phyloP scores from a whole-genome alignment of 2,888 invertebrate genomes.

The Ganaspis brasiliensis region DNA sequence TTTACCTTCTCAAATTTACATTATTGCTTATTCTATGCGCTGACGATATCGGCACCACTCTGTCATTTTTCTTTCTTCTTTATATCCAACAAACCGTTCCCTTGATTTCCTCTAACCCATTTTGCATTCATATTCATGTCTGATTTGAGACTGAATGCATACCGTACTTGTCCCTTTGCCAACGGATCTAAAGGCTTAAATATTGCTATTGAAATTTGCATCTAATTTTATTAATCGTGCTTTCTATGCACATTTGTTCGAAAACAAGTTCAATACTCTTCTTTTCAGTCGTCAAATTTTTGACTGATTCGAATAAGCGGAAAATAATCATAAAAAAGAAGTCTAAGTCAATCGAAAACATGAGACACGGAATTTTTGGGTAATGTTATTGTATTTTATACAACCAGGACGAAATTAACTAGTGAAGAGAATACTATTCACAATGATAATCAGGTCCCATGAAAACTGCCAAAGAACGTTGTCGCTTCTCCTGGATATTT shows the following conservation, averaged over 20 bases:
- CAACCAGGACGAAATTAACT: conserved; percentile 16
- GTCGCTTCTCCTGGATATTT: conserved; percentile 63
- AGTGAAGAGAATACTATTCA: conserved; percentile 56
- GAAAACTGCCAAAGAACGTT: conserved; percentile 71
- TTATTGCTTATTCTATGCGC: conserved; percentile 41
- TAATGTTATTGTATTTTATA: conserved; percentile 9
- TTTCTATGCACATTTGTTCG: too few species aligned
- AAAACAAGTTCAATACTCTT: too few species aligned
- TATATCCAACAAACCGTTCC: background rate
- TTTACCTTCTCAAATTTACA: conserved; percentile 40
- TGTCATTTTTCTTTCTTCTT: conserved; percentile 43
- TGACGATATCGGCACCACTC: conserved; percentile 46
- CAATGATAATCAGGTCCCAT: conserved; percentile 64
- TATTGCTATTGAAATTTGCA: too few species aligned
- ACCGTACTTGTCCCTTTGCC: background rate
- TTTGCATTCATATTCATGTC: conserved; percentile 62
- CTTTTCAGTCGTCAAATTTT: too few species aligned
- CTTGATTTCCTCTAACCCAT: conserved; percentile 54
- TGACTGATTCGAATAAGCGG: too few species aligned
- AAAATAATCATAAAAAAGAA: too few species aligned
- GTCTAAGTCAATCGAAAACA: too few species aligned
- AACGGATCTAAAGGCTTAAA: too few species aligned
- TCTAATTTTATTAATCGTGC: too few species aligned
- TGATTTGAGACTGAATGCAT: conserved; percentile 41
- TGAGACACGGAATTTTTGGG: background rate